These are phyloP conservation scores for Musca vetustissima DNA, from an alignment of 1,140 invertebrate genomes.

Conservation along the genomic window DNA sequence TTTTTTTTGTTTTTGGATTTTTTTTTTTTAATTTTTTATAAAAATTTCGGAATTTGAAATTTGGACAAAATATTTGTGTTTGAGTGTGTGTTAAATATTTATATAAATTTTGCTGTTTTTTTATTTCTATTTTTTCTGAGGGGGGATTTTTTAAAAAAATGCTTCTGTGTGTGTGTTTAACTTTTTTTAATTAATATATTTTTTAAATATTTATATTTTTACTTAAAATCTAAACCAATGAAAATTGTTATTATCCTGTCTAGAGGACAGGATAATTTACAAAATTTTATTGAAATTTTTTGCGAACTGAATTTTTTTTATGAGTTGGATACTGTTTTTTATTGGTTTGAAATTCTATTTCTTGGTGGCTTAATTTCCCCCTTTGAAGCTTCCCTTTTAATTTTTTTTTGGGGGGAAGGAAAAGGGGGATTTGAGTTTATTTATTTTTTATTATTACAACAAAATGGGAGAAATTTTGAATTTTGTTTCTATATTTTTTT, in stretches of 20 bases:
- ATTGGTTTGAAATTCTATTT: not conserved
- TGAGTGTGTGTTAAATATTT: too few species aligned
- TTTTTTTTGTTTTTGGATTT: slow-evolving; percentile 1
- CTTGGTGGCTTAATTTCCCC: too few species aligned
- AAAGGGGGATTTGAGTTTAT: too few species aligned
- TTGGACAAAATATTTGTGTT: slow-evolving; percentile 45
- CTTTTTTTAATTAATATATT: too few species aligned
- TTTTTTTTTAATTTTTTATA: slow-evolving; percentile 23
- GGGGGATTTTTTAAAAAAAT: too few species aligned
- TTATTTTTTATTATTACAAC: slow-evolving; percentile 27
- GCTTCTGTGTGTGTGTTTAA: too few species aligned
- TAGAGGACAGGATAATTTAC: not conserved
- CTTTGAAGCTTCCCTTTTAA: not conserved
- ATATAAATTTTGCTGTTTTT: too few species aligned
- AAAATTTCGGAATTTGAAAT: slow-evolving; percentile 28
- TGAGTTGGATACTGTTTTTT: not conserved
- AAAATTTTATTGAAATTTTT: not conserved
- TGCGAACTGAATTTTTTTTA: slow-evolving; percentile 1
- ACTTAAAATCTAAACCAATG: slow-evolving; percentile 54
- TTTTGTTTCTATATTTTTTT: slow-evolving; percentile 25
- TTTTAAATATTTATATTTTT: slow-evolving; percentile 39
- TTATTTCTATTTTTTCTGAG: slow-evolving; percentile 27
- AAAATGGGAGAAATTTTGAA: slow-evolving; percentile 35
- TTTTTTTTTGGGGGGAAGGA: too few species aligned
- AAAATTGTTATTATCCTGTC: slow-evolving; percentile 30